Evolutionary conservation across 2,888 invertebrate species (phyloP), one percentile per base, ranked within the genome.

Genomic region (Andrena fulva): DNA sequence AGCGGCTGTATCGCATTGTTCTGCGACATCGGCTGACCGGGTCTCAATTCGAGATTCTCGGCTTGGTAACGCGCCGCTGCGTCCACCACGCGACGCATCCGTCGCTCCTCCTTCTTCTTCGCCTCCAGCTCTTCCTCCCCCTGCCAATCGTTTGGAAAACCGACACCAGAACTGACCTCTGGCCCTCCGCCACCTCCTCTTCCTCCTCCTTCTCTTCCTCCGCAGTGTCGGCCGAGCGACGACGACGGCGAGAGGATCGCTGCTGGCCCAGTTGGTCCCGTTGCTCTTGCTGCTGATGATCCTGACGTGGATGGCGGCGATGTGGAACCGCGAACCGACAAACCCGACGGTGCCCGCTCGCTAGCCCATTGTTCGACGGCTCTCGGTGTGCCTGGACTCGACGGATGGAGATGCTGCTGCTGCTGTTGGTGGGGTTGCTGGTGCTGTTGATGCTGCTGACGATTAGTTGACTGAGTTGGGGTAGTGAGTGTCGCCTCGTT

Each of bases 1-100:
- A 89, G 90, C 91, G 91, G 92, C 90, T 90, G 75, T 70, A 89
- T 90, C 87, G 90, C 90, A 91, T 91, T 88, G 83, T 89, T 91
- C 80, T 90, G 92, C 88, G 92, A 92, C 93, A 92, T 93, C 91
- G 92, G 91, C 90, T 86, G 90, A 88, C 89, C 89, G 70, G 70
- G 42, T 83, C 90, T 90, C 87, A 91, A 71, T 86, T 91, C 92
- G 85, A 91, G 89, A 89, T 87, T 89, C 89, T 86, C 94, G 96
- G 94, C 96, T 95, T 95, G 95, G 95, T 96, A 96, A 95, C 96
- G 96, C 92, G 90, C 90, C 89, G 89, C 84, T 83, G 80, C 60
- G 79, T 87, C 73, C 75, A 71, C 73, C 75, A 71, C 81, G 81
- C 79, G 85, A 77, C 69, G 87, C 42, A 72, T 82, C 42, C 73